Percentiles rank a stretch among this genome's conserved stretches.
These are phyloP conservation scores for Paracyclopina nana DNA, from an alignment of 1,140 invertebrate species.

Conservation along the genomic window DNA sequence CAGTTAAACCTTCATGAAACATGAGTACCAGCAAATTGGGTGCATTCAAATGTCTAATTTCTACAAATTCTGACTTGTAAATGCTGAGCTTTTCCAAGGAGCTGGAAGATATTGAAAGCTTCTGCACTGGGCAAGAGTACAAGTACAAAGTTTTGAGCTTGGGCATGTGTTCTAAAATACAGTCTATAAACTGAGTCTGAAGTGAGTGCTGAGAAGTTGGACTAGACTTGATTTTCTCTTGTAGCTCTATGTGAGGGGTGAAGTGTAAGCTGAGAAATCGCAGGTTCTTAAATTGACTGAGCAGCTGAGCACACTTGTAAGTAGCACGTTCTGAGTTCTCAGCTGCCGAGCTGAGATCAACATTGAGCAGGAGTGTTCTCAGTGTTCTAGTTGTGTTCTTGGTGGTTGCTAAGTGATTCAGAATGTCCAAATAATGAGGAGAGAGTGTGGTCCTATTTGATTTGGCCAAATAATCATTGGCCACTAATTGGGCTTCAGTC, in stretches of 20 bases:
- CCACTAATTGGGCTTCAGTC: neutral
- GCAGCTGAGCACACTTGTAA: neutral
- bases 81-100: neutral
- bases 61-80: neutral
- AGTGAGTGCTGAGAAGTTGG: too few relatives aligned
- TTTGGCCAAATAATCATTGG: neutral
- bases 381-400: too few relatives aligned
- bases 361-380: too few relatives aligned
- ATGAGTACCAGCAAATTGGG: neutral
- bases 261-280: neutral
- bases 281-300: neutral
- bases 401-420: neutral
- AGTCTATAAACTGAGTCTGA: too few relatives aligned
- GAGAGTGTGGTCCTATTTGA: neutral
- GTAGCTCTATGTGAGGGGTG: neutral
- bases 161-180: too few relatives aligned
- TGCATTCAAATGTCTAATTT: neutral
- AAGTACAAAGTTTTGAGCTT: conserved; percentile 2
- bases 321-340: too few relatives aligned
- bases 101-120: neutral
- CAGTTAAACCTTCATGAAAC: neutral
- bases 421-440: neutral
- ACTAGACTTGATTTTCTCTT: neutral
- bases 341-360: too few relatives aligned
- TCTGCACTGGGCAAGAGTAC: neutral